Conservation (phyloP, 2,113 vertebrate genomes). For the Larimichthys crocea region DNA sequence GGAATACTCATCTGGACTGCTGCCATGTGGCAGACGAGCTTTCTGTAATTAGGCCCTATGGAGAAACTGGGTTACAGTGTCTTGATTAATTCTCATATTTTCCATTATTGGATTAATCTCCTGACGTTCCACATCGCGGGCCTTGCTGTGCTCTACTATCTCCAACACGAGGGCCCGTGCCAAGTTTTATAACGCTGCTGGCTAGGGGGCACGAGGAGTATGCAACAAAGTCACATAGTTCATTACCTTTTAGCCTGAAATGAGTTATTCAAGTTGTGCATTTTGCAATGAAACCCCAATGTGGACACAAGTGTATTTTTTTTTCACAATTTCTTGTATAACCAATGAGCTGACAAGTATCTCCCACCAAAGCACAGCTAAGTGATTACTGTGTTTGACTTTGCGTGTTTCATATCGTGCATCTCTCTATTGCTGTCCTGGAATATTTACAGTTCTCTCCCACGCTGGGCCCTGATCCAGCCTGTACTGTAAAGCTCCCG, state of each 20-base stretch:
- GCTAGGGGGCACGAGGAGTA: background rate
- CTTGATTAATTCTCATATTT: constrained; percentile 68
- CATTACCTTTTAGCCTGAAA: constrained; percentile 19
- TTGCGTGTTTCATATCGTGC: constrained; percentile 19
- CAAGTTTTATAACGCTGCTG: constrained; percentile 27
- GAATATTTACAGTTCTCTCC: constrained; percentile 12
- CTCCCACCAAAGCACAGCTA: constrained; percentile 20
- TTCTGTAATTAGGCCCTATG: constrained; percentile 61
- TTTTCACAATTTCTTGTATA: background rate
- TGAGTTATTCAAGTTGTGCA: background rate
- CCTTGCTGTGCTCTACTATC: constrained; percentile 44
- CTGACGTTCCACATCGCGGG: constrained; percentile 41
- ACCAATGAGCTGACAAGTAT: constrained; percentile 22
- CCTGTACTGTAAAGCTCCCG: constrained; percentile 55
- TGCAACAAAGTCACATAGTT: background rate
- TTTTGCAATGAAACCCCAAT: too few relatives aligned
- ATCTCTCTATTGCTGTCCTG: constrained; percentile 11
- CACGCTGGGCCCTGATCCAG: constrained; percentile 45
- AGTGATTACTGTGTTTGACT: constrained; percentile 51
- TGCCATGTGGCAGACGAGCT: constrained; percentile 46
- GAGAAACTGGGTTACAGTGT: constrained; percentile 60
- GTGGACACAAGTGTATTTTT: too few relatives aligned
- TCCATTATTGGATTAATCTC: constrained; percentile 65
- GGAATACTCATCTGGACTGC: constrained; percentile 38
- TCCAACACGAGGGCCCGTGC: constrained; percentile 14